Evolutionary conservation across 2,113 vertebrate genomes (phyloP).

Genomic region (Salvelinus alpinus): DNA sequence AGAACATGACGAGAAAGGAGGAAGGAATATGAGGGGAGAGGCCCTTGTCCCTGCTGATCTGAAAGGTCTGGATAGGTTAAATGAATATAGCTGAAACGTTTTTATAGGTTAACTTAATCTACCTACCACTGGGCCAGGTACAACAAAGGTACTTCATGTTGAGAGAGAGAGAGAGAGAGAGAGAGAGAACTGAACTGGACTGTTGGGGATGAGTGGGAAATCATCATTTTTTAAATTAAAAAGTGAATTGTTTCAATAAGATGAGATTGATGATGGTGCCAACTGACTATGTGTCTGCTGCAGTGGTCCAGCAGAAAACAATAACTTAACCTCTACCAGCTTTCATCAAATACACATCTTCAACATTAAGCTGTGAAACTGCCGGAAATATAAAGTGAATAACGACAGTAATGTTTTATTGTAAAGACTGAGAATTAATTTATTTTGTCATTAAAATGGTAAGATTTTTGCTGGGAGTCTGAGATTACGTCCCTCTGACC

Average conservation of each 20-base stretch:
- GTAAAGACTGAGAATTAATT: not conserved
- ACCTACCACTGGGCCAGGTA: slow-evolving; percentile 36
- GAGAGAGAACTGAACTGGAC: too few species aligned
- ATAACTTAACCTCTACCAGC: not conserved
- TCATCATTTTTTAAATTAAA: not conserved
- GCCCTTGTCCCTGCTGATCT: not conserved
- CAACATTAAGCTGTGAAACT: not conserved
- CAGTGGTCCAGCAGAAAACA: not conserved
- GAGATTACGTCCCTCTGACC: not conserved
- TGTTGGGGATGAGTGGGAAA: not conserved
- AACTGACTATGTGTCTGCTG: too few species aligned
- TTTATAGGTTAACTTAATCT: slow-evolving; percentile 42
- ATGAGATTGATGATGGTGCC: not conserved
- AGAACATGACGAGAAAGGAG: too few species aligned
- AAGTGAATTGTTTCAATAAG: not conserved
- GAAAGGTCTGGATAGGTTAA: slow-evolving; percentile 16
- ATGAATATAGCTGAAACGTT: slow-evolving; percentile 28
- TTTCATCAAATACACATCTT: not conserved
- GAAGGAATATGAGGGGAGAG: too few species aligned
- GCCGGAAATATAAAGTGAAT: slow-evolving; percentile 37
- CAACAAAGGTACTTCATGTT: too few species aligned
- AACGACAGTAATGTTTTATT: too few species aligned
- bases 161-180: not conserved
- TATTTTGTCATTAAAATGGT: not conserved
- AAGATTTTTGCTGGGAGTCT: not conserved